Evolutionary conservation across 2,113 vertebrate species (phyloP).

Genomic region (Penelope pileata): DNA sequence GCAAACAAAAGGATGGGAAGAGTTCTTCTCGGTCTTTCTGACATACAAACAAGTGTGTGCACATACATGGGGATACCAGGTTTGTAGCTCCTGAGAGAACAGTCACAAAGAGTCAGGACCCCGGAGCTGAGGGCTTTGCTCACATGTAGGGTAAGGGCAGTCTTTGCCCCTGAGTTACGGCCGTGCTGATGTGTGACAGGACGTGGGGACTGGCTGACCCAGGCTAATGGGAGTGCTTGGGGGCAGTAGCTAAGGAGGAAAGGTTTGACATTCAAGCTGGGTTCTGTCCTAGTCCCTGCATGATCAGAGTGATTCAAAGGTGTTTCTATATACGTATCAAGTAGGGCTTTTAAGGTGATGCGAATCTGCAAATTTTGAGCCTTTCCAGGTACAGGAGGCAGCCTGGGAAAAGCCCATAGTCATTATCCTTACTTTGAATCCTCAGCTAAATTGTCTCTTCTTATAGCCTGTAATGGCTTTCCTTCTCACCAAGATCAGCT

Average conservation of each 20-base stretch:
- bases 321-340: neutral
- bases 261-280: neutral
- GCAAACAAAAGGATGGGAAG: neutral
- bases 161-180: neutral
- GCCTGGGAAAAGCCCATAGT: neutral
- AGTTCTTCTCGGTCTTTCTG: neutral
- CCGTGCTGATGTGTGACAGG: neutral
- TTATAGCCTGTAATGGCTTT: neutral
- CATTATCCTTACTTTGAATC: neutral
- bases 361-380: neutral
- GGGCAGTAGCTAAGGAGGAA: neutral
- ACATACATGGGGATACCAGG: neutral
- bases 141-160: neutral
- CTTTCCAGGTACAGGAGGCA: neutral
- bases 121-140: neutral
- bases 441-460: neutral
- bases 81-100: neutral
- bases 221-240: rapidly evolving
- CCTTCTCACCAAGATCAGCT: neutral
- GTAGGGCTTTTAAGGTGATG: neutral
- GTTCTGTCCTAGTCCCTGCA: neutral
- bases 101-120: neutral
- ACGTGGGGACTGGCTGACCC: rapidly evolving
- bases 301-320: neutral
- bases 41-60: rapidly evolving